Conservation (phyloP, 2,113 vertebrate species). For the human region GRCh38 chr7:46321501-46322000, state of each 20-base stretch:
- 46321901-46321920: conserved; percentile 30
- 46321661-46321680: too few species aligned
- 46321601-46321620: too few species aligned
- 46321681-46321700: too few species aligned
- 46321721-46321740: not conserved
- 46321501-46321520: too few species aligned
- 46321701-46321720: too few species aligned
- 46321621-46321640: too few species aligned
- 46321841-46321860: not conserved
- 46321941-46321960: not conserved
- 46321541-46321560: too few species aligned
- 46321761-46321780: not conserved
- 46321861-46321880: not conserved
- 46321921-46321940: not conserved
- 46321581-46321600: too few species aligned
- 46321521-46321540: too few species aligned
- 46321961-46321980: not conserved
- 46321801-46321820: not conserved
- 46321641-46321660: too few species aligned
- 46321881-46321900: not conserved
- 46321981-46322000: not conserved
- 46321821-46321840: not conserved
- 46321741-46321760: not conserved
- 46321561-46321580: too few species aligned
- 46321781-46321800: not conserved